Evolutionary conservation across 2,797 vertebrate species (phyloP).

Genomic region (Allobates femoralis): DNA sequence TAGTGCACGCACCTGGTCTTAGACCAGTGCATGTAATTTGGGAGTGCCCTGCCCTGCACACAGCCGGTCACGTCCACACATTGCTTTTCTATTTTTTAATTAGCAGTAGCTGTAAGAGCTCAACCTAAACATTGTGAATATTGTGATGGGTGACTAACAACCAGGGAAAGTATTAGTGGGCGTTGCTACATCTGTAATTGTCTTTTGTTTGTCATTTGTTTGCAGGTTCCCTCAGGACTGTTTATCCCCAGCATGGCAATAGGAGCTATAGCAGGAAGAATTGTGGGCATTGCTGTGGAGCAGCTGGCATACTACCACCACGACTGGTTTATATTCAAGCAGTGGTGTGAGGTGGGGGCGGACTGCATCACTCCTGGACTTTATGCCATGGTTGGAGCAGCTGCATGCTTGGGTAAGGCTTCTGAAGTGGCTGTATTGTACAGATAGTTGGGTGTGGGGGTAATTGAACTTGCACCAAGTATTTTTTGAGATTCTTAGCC

Average conservation of each 20-base stretch:
- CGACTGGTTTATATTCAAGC: slow-evolving; percentile 97
- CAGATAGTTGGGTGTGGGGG: too few relatives aligned
- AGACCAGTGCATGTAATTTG: too few relatives aligned
- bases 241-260: slow-evolving; percentile 99
- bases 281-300: slow-evolving; percentile 96
- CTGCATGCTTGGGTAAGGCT: slow-evolving; percentile 91
- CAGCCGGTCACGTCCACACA: too few relatives aligned
- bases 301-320: slow-evolving; percentile 97
- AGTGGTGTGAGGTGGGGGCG: slow-evolving; percentile 98
- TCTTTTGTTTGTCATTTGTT: background rate
- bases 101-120: too few relatives aligned
- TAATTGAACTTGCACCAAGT: background rate
- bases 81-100: too few relatives aligned
- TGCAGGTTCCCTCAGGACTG: slow-evolving; percentile 92
- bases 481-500: background rate
- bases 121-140: too few relatives aligned
- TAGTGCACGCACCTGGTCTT: too few relatives aligned
- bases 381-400: slow-evolving; percentile 98
- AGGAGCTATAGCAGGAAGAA: slow-evolving; percentile 96
- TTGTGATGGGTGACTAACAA: too few relatives aligned
- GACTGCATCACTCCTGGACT: slow-evolving; percentile 98
- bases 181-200: background rate
- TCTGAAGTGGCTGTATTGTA: too few relatives aligned
- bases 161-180: too few relatives aligned
- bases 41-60: too few relatives aligned